A percentile compares a stretch with the other conserved stretches of the same genome.
phyloP scores from a whole-genome alignment of 2,888 invertebrate genomes.

The Ryuthela nishihirai region DNA sequence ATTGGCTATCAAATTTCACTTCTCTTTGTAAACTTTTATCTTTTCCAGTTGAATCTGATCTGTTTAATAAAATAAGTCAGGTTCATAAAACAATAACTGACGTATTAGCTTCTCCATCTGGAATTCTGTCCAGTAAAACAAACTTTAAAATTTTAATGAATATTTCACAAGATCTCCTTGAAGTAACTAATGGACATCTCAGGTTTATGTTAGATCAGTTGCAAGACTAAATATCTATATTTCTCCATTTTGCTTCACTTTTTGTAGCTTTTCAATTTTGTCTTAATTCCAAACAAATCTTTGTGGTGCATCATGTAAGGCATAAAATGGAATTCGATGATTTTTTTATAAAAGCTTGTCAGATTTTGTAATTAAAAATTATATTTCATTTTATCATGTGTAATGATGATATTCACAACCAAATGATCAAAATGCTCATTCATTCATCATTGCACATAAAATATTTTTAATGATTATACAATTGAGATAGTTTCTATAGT shows the following conservation, averaged over 20 bases:
- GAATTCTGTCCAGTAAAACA: background rate
- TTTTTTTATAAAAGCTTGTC: too few relatives aligned
- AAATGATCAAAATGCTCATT: too few relatives aligned
- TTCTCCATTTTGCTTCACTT: background rate
- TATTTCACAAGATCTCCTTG: slow-evolving; percentile 1
- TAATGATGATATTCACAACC: too few relatives aligned
- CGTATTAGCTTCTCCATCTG: background rate
- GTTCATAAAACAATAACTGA: slow-evolving; percentile 4
- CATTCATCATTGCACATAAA: too few relatives aligned
- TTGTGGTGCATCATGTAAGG: too few relatives aligned
- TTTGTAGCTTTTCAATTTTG: background rate
- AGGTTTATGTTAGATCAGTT: background rate
- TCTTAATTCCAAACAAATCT: too few relatives aligned
- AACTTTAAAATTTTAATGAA: slow-evolving; percentile 4
- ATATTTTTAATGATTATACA: too few relatives aligned
- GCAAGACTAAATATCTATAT: background rate
- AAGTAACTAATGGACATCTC: background rate
- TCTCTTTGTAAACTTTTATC: background rate
- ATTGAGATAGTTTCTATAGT: too few relatives aligned
- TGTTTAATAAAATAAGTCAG: slow-evolving; percentile 7
- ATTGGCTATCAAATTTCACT: slow-evolving; percentile 4
- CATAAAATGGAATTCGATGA: too few relatives aligned
- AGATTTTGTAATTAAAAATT: too few relatives aligned
- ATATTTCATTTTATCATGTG: too few relatives aligned
- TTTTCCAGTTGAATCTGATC: slow-evolving; percentile 1